Evolutionary conservation across 2,113 vertebrate genomes (phyloP).

Genomic region (Cervus canadensis): DNA sequence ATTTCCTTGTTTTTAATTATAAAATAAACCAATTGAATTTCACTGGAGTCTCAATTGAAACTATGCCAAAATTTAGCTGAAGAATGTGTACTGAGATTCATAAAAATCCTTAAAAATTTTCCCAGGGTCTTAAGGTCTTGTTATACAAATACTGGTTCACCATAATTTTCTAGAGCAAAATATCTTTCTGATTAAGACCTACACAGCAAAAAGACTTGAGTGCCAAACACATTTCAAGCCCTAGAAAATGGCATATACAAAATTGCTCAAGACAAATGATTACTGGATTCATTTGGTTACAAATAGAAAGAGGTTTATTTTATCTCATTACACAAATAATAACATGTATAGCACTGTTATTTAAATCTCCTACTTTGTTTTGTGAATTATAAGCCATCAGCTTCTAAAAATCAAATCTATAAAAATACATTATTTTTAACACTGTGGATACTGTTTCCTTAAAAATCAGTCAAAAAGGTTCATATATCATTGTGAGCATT

Average conservation of each 20-base stretch:
- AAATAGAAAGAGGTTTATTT: conserved; percentile 37
- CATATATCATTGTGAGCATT: conserved; percentile 1
- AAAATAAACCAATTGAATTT: conserved; percentile 79
- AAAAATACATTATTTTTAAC: conserved; percentile 40
- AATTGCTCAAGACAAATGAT: conserved; percentile 55
- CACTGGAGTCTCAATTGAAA: conserved; percentile 77
- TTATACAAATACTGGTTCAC: conserved; percentile 71
- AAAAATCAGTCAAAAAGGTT: conserved; percentile 46
- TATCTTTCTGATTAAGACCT: conserved; percentile 63
- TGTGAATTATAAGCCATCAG: conserved; percentile 23
- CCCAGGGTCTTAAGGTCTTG: conserved; percentile 67
- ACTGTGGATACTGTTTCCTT: neutral
- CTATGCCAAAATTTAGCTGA: conserved; percentile 77
- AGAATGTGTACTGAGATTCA: conserved; percentile 76
- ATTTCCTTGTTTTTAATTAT: conserved; percentile 83
- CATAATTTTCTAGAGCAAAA: conserved; percentile 68
- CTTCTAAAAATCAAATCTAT: conserved; percentile 49
- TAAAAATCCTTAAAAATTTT: conserved; percentile 80
- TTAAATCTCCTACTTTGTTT: conserved; percentile 3
- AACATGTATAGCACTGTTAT: neutral
- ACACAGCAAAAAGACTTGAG: conserved; percentile 28
- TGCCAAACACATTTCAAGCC: conserved; percentile 60
- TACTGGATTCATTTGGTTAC: conserved; percentile 43
- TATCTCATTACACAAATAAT: conserved; percentile 45
- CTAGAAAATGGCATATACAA: conserved; percentile 19